Evolutionary conservation across 1,140 invertebrate genomes (phyloP).

Genomic region (Drosophila aff.): DNA sequence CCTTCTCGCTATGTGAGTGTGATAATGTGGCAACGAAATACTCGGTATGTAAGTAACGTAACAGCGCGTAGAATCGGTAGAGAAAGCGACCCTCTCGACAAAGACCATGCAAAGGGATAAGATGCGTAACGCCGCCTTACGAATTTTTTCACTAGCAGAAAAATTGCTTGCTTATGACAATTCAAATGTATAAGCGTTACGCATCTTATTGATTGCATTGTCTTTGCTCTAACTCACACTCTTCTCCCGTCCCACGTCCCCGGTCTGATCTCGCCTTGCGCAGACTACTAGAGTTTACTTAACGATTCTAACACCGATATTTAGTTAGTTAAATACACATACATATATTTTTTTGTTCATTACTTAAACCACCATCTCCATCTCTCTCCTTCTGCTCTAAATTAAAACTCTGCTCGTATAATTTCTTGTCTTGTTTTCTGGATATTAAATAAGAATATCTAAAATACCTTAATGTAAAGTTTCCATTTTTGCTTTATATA

Average conservation of each 20-base stretch:
- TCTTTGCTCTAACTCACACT: not conserved
- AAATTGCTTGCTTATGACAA: not conserved
- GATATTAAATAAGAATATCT: slow-evolving; percentile 86
- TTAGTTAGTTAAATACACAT: slow-evolving; percentile 70
- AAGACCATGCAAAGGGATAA: not conserved
- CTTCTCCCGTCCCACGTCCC: not conserved
- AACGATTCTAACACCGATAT: slow-evolving; percentile 78
- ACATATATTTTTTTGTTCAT: slow-evolving; percentile 22
- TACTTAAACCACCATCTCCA: slow-evolving; percentile 51
- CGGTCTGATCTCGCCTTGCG: slow-evolving; percentile 16
- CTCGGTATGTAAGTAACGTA: slow-evolving; percentile 41
- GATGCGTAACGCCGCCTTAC: slow-evolving; percentile 1
- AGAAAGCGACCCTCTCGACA: slow-evolving; percentile 2
- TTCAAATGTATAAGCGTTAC: not conserved
- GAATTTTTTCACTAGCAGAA: not conserved
- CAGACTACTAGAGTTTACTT: slow-evolving; percentile 50
- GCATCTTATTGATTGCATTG: not conserved
- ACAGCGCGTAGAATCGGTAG: slow-evolving; percentile 18
- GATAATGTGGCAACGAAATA: slow-evolving; percentile 60
- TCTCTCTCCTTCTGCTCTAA: slow-evolving; percentile 50
- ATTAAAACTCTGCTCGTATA: slow-evolving; percentile 67
- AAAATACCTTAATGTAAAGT: slow-evolving; percentile 84
- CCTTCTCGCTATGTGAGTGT: slow-evolving; percentile 30
- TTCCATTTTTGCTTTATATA: slow-evolving; percentile 52
- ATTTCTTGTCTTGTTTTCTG: slow-evolving; percentile 61